Percentiles rank a stretch among this genome's conserved stretches.
phyloP scores from a whole-genome alignment of 2,113 vertebrate genomes.

The Bettongia penicillata region DNA sequence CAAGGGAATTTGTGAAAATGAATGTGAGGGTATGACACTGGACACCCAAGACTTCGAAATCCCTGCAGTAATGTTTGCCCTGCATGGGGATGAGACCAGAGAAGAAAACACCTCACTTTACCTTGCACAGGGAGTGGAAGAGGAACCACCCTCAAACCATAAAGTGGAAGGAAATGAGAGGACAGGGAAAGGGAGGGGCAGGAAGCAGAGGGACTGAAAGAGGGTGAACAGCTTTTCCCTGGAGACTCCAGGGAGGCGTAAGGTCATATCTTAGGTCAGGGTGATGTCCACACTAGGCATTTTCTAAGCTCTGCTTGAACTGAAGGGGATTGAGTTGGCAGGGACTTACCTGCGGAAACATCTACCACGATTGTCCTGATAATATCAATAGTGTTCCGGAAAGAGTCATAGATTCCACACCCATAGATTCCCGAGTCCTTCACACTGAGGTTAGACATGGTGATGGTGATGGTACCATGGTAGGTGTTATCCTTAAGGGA shows the following conservation, averaged over 20 bases:
- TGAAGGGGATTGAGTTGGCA: too few species aligned
- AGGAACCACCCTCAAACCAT: neutral
- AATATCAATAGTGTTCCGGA: too few species aligned
- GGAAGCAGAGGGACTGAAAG: too few species aligned
- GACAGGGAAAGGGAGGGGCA: neutral
- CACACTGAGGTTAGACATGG: neutral
- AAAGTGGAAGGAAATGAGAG: neutral
- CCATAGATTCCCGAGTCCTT: neutral
- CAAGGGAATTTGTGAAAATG: neutral
- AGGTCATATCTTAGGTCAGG: too few species aligned
- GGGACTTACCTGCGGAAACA: too few species aligned
- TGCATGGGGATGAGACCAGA: neutral
- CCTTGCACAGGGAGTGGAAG: neutral
- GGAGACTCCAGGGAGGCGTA: too few species aligned
- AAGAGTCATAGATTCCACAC: fast-evolving
- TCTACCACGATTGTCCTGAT: too few species aligned
- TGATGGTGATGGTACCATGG: neutral
- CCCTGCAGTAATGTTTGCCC: neutral
- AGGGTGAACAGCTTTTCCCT: too few species aligned
- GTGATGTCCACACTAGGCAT: too few species aligned
- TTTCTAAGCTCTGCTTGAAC: too few species aligned
- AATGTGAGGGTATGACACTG: neutral
- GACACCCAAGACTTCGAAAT: neutral
- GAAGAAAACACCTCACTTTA: neutral
- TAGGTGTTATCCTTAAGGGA: fast-evolving